Evolutionary conservation across 2,113 vertebrate species (phyloP).

Genomic region (Cottus gobio): DNA sequence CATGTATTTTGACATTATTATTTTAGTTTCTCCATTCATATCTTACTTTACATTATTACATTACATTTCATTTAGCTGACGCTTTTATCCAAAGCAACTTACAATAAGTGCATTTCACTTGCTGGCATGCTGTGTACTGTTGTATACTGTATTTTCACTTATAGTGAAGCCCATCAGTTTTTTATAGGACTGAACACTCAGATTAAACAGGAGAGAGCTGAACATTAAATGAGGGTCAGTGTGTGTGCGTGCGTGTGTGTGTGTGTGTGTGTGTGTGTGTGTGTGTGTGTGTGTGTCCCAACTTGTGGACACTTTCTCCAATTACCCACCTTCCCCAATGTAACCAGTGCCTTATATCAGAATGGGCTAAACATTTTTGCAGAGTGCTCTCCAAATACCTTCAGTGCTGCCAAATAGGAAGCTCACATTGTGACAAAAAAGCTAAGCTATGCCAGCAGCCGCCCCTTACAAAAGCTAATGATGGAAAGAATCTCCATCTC

Average conservation of each 20-base stretch:
- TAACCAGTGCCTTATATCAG: slow-evolving; percentile 24
- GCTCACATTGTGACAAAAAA: slow-evolving; percentile 69
- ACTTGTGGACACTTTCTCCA: slow-evolving; percentile 26
- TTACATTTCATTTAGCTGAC: too few species aligned
- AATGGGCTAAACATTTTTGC: slow-evolving; percentile 30
- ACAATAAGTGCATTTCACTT: too few species aligned
- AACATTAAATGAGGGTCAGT: background rate
- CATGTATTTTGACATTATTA: background rate
- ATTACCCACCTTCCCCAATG: slow-evolving; percentile 29
- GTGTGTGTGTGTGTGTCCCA: slow-evolving; percentile 14
- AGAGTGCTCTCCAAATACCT: slow-evolving; percentile 63
- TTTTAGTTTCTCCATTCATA: background rate
- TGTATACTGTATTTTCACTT: background rate
- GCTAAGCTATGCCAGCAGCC: slow-evolving; percentile 66
- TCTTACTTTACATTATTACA: too few species aligned
- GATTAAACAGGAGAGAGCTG: slow-evolving; percentile 32
- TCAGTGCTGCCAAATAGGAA: slow-evolving; percentile 66
- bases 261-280: slow-evolving; percentile 5
- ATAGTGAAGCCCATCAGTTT: slow-evolving; percentile 13
- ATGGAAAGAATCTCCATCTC: slow-evolving; percentile 78
- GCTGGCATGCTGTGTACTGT: background rate
- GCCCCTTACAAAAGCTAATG: slow-evolving; percentile 64
- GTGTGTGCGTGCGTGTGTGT: slow-evolving; percentile 13
- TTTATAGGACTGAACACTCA: slow-evolving; percentile 3
- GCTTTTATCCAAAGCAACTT: too few species aligned